Conservation (phyloP, 1,140 invertebrate species). For the Chironomus striatipennis region DNA sequence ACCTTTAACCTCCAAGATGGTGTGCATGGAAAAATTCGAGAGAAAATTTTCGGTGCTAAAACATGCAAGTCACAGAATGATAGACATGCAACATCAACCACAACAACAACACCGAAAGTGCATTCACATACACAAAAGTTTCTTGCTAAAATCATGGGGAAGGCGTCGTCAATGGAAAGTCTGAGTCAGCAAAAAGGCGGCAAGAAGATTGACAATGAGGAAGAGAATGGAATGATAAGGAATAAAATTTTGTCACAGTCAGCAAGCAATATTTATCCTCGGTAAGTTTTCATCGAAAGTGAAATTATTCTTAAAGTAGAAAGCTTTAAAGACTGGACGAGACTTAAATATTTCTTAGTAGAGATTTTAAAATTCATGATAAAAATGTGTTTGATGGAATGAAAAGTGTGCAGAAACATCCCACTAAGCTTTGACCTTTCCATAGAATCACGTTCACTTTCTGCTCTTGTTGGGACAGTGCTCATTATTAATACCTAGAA, state of each 20-base stretch:
- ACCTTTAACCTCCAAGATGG: conserved; percentile 40
- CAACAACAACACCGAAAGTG: neutral
- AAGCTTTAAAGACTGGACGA: neutral
- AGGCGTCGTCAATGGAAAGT: conserved; percentile 40
- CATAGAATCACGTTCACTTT: too few species aligned
- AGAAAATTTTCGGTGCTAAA: conserved; percentile 33
- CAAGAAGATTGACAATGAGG: neutral
- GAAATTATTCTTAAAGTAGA: neutral
- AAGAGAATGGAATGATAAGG: neutral
- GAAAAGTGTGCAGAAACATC: too few species aligned
- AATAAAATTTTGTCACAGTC: neutral
- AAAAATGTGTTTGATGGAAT: too few species aligned
- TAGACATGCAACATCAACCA: neutral
- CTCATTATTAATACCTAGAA: too few species aligned
- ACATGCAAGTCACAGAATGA: neutral
- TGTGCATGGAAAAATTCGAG: conserved; percentile 32
- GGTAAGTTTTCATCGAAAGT: neutral
- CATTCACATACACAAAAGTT: conserved; percentile 38
- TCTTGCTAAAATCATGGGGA: conserved; percentile 39
- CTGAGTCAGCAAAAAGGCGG: conserved; percentile 28
- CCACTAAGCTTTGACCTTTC: too few species aligned
- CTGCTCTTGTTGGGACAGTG: too few species aligned
- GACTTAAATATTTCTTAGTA: neutral
- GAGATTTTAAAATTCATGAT: too few species aligned
- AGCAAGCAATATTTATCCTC: neutral